Evolutionary conservation across 2,113 vertebrate genomes (phyloP).

Genomic region (Tachuris rubrigastra): DNA sequence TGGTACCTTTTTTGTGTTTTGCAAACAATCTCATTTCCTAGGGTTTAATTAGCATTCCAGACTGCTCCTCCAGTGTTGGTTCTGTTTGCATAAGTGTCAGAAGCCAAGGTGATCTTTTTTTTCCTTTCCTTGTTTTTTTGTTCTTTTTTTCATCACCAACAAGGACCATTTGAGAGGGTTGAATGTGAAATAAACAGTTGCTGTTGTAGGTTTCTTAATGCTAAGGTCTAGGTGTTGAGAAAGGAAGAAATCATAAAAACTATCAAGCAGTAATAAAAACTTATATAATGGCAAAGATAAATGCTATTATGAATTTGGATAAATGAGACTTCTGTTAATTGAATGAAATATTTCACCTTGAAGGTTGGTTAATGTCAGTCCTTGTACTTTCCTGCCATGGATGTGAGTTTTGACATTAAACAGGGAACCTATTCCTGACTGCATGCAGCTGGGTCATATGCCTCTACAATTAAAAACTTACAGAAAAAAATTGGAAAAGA

Average conservation of each 20-base stretch:
- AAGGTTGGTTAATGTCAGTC: neutral
- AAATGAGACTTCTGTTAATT: neutral
- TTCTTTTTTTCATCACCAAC: neutral
- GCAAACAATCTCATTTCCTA: neutral
- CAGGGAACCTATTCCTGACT: neutral
- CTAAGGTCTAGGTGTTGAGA: neutral
- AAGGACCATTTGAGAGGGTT: neutral
- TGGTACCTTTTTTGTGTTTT: neutral
- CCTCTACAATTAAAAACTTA: neutral
- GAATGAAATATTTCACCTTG: neutral
- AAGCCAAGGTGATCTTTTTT: neutral
- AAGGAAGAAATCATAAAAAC: neutral
- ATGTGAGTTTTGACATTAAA: neutral
- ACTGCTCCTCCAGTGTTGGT: neutral
- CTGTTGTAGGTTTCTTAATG: neutral
- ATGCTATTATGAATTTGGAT: neutral
- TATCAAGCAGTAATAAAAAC: neutral
- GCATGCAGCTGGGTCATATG: neutral
- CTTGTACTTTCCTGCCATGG: neutral
- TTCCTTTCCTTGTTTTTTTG: too few species aligned
- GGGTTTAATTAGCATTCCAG: neutral
- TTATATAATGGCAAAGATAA: neutral
- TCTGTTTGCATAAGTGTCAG: neutral
- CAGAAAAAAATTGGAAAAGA: neutral
- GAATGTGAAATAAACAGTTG: neutral